A percentile compares a stretch with the other conserved stretches of the same genome.
Evolutionary conservation across 2,797 vertebrate species (phyloP).

Genomic region (Pogoniulus pusillus): DNA sequence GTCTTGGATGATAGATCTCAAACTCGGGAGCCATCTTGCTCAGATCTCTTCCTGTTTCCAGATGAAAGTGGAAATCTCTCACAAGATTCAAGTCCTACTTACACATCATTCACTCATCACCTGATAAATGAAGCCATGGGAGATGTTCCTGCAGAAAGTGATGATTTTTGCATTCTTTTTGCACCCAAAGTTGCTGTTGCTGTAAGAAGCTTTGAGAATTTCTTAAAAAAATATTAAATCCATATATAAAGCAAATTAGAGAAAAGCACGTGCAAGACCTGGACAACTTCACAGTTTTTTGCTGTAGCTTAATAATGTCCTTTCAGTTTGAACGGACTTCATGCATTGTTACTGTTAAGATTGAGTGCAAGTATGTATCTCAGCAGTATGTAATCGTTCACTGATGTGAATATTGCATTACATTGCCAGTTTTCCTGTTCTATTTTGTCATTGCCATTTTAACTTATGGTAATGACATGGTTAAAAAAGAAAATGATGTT

Average conservation of each 20-base stretch:
- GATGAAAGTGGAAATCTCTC: slow-evolving; percentile 91
- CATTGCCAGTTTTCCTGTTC: not conserved
- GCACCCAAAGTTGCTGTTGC: slow-evolving; percentile 85
- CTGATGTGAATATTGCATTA: not conserved
- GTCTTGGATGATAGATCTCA: slow-evolving; percentile 78
- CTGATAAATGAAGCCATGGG: slow-evolving; percentile 83
- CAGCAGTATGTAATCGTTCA: not conserved
- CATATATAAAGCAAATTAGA: not conserved
- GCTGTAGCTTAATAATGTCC: not conserved
- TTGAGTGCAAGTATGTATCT: not conserved
- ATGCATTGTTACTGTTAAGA: not conserved
- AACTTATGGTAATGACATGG: not conserved
- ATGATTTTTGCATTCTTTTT: slow-evolving; percentile 97
- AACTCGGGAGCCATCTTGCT: slow-evolving; percentile 86
- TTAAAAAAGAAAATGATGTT: not conserved
- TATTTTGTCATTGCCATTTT: not conserved
- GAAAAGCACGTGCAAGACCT: not conserved
- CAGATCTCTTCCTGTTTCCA: slow-evolving; percentile 97
- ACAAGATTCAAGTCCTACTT: slow-evolving; percentile 87
- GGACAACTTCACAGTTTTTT: not conserved
- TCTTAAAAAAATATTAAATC: not conserved
- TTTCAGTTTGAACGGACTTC: not conserved
- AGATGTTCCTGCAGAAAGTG: slow-evolving; percentile 82
- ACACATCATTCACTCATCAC: slow-evolving; percentile 83
- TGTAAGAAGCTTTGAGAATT: slow-evolving; percentile 74